These are phyloP conservation scores for Manis pentadactyla DNA, from an alignment of 2,797 vertebrate species.

Conservation along the genomic window DNA sequence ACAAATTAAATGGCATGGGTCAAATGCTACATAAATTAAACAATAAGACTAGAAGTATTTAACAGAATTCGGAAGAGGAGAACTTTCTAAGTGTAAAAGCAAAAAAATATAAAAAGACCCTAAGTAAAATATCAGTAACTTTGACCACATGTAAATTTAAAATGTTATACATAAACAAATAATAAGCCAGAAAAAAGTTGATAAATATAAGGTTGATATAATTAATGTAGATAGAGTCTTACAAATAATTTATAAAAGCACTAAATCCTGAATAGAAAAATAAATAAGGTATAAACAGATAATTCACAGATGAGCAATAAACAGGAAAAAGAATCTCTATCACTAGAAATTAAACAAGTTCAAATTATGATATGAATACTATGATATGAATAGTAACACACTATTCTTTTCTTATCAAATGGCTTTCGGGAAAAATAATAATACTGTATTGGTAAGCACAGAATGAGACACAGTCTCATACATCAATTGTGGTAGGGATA, in stretches of 20 bases:
- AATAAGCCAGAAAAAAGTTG: background rate
- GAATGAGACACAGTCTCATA: background rate
- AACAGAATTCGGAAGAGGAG: background rate
- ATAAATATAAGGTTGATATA: background rate
- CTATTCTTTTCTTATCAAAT: background rate
- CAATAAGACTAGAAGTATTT: background rate
- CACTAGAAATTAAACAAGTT: background rate
- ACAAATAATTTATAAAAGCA: slow-evolving; percentile 18
- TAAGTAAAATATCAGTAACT: background rate
- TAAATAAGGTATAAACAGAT: background rate
- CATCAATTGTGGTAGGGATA: background rate
- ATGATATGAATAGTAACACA: background rate
- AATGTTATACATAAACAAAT: background rate
- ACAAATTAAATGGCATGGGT: background rate
- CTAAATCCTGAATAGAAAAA: background rate
- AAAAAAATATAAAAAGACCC: background rate
- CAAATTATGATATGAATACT: background rate
- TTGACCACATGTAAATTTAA: background rate
- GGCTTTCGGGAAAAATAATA: background rate
- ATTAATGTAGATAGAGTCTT: background rate
- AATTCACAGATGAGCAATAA: background rate
- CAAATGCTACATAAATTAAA: slow-evolving; percentile 31
- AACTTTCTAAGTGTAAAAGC: background rate
- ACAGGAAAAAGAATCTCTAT: background rate
- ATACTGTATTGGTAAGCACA: background rate